Percentiles rank a stretch among this genome's conserved stretches.
Conservation (phyloP, 2,113 vertebrate genomes). For the Rhea americana region DNA sequence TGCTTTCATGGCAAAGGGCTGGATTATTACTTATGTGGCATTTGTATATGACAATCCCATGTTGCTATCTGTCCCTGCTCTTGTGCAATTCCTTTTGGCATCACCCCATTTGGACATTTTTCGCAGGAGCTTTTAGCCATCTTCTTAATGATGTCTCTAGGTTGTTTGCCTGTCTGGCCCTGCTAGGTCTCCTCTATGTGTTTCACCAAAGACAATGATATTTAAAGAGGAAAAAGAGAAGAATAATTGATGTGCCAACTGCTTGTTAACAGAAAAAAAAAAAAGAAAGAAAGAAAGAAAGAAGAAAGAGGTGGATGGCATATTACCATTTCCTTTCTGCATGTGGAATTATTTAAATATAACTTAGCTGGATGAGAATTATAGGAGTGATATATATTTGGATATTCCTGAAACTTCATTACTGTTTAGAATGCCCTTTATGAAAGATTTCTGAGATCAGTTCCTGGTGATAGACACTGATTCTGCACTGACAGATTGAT, state of each 20-base stretch:
- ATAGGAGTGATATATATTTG: neutral
- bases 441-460: slow-evolving; percentile 1
- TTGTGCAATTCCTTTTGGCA: neutral
- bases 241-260: neutral
- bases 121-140: neutral
- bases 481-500: neutral
- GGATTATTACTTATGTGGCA: neutral
- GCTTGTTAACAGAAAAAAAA: neutral
- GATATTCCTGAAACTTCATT: neutral
- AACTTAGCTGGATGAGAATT: neutral
- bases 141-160: neutral
- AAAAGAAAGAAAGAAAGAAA: too few relatives aligned
- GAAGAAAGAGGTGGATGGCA: neutral
- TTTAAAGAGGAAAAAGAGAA: neutral
- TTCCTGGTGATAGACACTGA: neutral
- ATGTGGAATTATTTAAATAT: neutral
- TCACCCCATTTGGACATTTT: neutral
- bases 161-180: neutral
- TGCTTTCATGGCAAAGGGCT: neutral
- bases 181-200: neutral
- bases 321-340: neutral
- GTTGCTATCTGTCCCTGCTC: neutral
- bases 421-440: neutral
- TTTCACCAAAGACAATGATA: neutral
- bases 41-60: fast-evolving